Conservation (phyloP, 2,113 vertebrate genomes). For the Atlantisia rogersi region DNA sequence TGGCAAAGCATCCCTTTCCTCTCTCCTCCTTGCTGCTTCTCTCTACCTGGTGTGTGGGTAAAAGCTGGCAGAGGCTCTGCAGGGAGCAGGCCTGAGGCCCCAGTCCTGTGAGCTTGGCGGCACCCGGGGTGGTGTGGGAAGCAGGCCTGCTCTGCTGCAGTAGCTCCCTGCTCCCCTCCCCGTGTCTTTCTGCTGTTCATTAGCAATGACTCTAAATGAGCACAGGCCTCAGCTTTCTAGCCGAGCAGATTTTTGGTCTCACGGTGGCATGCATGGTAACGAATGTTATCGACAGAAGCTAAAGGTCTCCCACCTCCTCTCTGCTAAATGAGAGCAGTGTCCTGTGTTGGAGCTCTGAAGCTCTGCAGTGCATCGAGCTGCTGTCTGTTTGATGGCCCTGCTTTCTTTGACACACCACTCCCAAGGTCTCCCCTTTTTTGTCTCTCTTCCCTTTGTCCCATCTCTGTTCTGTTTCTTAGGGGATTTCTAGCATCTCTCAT, state of each 20-base stretch:
- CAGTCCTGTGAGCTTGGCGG: neutral
- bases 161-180: neutral
- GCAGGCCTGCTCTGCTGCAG: neutral
- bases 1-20: neutral
- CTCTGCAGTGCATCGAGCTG: neutral
- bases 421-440: neutral
- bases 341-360: neutral
- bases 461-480: neutral
- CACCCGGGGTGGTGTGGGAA: rapidly evolving
- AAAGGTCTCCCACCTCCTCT: neutral
- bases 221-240: neutral
- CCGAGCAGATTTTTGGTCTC: neutral
- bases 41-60: neutral
- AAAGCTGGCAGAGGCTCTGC: neutral
- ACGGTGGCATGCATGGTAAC: neutral
- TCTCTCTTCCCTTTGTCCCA: neutral
- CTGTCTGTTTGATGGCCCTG: neutral
- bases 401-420: neutral
- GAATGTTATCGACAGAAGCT: neutral
- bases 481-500: neutral
- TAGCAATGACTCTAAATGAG: neutral
- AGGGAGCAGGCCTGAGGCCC: neutral
- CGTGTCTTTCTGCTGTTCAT: neutral
- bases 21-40: neutral
- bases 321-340: neutral